Evolutionary conservation across 1,140 invertebrate genomes (phyloP), one percentile per base, ranked within the genome.

Genomic region (Drosophila mayri): DNA sequence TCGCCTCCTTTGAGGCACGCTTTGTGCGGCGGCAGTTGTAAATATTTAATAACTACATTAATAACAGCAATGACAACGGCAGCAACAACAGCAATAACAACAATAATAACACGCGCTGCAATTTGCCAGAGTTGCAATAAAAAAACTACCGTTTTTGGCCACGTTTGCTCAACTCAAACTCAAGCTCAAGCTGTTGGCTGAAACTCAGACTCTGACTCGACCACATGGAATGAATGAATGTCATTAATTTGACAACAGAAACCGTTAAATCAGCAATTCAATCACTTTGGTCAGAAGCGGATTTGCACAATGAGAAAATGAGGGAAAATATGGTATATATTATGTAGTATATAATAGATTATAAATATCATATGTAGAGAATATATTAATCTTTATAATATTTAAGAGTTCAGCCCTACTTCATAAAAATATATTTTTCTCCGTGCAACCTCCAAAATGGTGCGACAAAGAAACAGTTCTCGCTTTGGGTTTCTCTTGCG

Each of bases 191-290:
- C 40, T 60, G 43, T 55, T 59, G 49, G 57, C 28, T 66, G 25
- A 67, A 49, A 66, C 62, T 44, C 38, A 35, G 38, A 46, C 63
- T 70, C 63, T 46, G 66, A 70, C 66, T 70, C 79, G 81, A 58
- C 79, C 76, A 59, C 74, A 75, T 72, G 83, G 78, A 90, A 79
- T 86, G 86, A 91, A 91, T 91, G 90, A 91, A 91, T 91, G 90
- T 83, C 90, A 91, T 91, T 91, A 91, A 91, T 91, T 91, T 91
- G 90, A 91, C 90, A 91, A 91, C 90, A 87, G 79, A 79, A 91
- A 91, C 81, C 90, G 90, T 91, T 91, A 91, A 91, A 91, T 91
- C 90, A 91, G 86, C 85, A 90, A 90, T 90, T 90, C 85, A 90
- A 85, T 90, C 85, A 85, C 85, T 65, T 63, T 28, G 52, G 55